Conservation (phyloP, 2,113 vertebrate genomes). For the Rutilus rutilus region DNA sequence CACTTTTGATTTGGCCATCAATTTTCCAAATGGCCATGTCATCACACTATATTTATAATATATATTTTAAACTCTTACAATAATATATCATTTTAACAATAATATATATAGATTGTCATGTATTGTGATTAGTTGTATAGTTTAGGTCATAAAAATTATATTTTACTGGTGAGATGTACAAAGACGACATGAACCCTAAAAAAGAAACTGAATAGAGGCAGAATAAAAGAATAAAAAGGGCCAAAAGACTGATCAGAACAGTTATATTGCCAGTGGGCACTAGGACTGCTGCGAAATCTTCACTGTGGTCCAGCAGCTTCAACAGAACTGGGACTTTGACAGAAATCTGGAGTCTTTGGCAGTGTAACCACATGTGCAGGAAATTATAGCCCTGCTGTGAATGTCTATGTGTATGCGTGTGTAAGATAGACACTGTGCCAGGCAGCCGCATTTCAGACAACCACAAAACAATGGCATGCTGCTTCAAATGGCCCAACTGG, state of each 20-base stretch:
- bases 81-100: too few relatives aligned
- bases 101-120: neutral
- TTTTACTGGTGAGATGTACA: neutral
- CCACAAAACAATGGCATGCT: constrained; percentile 64
- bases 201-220: neutral
- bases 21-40: neutral
- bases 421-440: constrained; percentile 30
- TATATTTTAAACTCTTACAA: too few relatives aligned
- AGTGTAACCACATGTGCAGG: constrained; percentile 22
- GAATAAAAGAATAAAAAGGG: neutral
- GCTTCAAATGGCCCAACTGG: constrained; percentile 60
- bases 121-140: neutral
- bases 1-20: neutral
- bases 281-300: neutral
- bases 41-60: neutral
- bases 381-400: constrained; percentile 27
- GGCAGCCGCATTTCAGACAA: constrained; percentile 67
- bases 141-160: neutral
- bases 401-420: constrained; percentile 44
- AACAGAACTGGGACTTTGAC: neutral
- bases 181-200: neutral
- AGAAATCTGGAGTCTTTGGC: constrained; percentile 38
- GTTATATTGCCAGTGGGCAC: neutral
- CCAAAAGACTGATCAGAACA: neutral
- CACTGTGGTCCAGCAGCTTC: neutral